Percentiles rank a stretch among this genome's conserved stretches.
Conservation (phyloP, 23 tunicate species). For the Botrylloides violaceus region DNA sequence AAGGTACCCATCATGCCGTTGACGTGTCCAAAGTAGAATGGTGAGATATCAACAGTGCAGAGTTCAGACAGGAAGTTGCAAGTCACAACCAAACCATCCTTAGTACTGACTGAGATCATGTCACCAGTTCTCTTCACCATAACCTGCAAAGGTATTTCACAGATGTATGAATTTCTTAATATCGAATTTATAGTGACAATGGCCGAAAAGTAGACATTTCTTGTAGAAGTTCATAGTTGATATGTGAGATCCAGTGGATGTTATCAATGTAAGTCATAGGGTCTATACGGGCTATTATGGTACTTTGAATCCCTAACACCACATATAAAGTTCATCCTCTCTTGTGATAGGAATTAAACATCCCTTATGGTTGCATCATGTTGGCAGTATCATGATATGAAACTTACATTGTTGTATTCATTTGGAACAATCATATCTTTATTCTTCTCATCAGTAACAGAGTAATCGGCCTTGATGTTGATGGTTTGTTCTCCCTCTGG, state of each 20-base stretch:
- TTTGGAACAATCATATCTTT: neutral
- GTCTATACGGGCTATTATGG: too few species aligned
- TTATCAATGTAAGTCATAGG: too few species aligned
- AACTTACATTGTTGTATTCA: conserved; percentile 15
- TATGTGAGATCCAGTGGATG: too few species aligned
- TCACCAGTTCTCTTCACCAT: conserved; percentile 60
- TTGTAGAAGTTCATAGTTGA: too few species aligned
- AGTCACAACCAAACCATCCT: conserved; percentile 52
- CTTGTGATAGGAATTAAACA: too few species aligned
- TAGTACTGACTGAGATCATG: conserved; percentile 29
- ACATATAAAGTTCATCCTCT: too few species aligned
- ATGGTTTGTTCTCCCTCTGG: conserved; percentile 1
- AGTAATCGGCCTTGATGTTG: conserved; percentile 10
- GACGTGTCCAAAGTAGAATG: conserved; percentile 75
- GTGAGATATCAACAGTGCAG: conserved; percentile 60
- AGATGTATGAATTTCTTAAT: neutral
- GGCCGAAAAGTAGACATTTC: neutral
- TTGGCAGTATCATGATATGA: too few species aligned
- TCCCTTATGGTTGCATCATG: too few species aligned
- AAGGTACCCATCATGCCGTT: conserved; percentile 78
- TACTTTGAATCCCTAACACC: too few species aligned
- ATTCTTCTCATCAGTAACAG: conserved; percentile 1
- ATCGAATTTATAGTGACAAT: neutral
- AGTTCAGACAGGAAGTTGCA: conserved; percentile 63
- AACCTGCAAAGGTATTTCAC: conserved; percentile 18